Evolutionary conservation across 1,140 invertebrate species (phyloP).

Genomic region (Mesaphorura yosii): DNA sequence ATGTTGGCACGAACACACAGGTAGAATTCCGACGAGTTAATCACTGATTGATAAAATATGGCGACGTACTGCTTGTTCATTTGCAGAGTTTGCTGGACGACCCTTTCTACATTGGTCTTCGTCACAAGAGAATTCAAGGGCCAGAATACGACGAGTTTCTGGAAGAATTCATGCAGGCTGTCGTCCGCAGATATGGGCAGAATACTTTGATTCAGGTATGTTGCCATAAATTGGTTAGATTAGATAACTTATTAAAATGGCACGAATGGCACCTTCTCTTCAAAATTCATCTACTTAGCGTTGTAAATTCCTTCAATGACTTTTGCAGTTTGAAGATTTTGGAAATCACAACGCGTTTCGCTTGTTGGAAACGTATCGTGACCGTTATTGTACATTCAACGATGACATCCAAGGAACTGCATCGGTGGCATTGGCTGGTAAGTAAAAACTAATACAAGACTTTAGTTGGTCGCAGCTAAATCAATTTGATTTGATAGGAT

Average conservation of each 20-base stretch:
- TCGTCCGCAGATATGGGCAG: constrained; percentile 67
- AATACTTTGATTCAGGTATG: constrained; percentile 56
- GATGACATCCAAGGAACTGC: constrained; percentile 78
- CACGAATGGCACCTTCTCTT: too few species aligned
- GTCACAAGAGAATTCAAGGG: constrained; percentile 67
- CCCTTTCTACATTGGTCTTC: constrained; percentile 81
- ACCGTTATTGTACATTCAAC: constrained; percentile 84
- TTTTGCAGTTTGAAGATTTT: constrained; percentile 86
- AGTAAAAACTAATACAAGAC: too few species aligned
- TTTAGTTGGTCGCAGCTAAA: too few species aligned
- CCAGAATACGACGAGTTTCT: constrained; percentile 80
- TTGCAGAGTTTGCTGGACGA: constrained; percentile 64
- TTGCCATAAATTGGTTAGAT: too few species aligned
- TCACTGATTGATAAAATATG: neutral
- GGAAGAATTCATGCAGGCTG: constrained; percentile 94
- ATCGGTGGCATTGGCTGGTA: constrained; percentile 80
- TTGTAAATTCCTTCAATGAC: neutral
- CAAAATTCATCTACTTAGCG: too few species aligned
- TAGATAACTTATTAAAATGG: constrained; percentile 6
- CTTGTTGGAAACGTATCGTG: constrained; percentile 69
- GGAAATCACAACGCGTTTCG: constrained; percentile 81
- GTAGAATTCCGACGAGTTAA: too few species aligned
- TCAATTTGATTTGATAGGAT: too few species aligned
- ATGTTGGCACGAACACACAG: constrained; percentile 87
- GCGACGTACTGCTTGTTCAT: neutral